Conservation (phyloP, 92 coral and sea anemone species). For the Nematostella vectensis region DNA sequence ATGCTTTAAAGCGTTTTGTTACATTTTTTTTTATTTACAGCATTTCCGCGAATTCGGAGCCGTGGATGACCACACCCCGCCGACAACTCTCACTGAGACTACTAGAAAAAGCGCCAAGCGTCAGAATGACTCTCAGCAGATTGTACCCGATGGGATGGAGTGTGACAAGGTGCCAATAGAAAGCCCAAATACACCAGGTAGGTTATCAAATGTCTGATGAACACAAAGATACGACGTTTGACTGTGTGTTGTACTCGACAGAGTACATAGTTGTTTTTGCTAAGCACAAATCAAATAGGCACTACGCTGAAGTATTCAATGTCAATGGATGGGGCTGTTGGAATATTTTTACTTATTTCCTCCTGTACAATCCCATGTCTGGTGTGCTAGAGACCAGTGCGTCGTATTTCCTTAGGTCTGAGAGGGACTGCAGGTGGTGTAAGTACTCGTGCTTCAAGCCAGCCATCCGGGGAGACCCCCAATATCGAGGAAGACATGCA, state of each 20-base stretch:
- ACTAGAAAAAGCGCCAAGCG: slow-evolving; percentile 1
- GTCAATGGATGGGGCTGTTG: no score
- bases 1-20: no score
- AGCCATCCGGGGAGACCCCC: slow-evolving; percentile 14
- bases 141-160: slow-evolving; percentile 42
- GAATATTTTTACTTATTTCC: no score
- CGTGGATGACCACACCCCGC: not conserved
- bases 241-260: no score
- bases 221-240: no score
- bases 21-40: no score
- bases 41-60: not conserved
- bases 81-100: slow-evolving; percentile 1
- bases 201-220: not conserved
- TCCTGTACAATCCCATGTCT: no score
- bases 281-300: no score
- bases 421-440: slow-evolving; percentile 34
- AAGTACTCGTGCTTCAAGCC: slow-evolving; percentile 22
- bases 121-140: not conserved
- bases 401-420: no score
- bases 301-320: no score
- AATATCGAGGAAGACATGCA: slow-evolving; percentile 34
- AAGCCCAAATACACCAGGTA: slow-evolving; percentile 51
- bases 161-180: slow-evolving; percentile 47
- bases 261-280: no score
- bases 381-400: no score